Evolutionary conservation across 2,113 vertebrate genomes (phyloP).

Genomic region (Bettongia penicillata): DNA sequence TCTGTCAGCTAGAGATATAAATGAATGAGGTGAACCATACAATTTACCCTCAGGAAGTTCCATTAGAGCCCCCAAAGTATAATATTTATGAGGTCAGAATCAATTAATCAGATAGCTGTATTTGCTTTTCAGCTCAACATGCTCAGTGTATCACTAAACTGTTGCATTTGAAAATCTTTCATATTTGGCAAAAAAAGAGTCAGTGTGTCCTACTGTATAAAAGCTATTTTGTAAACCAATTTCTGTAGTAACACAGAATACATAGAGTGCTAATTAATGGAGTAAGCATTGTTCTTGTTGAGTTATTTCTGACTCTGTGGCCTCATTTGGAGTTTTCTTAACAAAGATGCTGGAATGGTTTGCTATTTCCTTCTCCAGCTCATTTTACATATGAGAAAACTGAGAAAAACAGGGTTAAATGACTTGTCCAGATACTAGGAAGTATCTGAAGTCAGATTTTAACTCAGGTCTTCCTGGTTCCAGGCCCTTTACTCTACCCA

Average conservation of each 20-base stretch:
- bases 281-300: not conserved
- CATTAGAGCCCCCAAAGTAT: constrained; percentile 89
- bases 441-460: not conserved
- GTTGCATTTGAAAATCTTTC: constrained; percentile 80
- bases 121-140: constrained; percentile 85
- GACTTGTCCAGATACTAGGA: too few relatives aligned
- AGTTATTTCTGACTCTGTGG: not conserved
- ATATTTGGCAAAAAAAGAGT: constrained; percentile 72
- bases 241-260: constrained; percentile 61
- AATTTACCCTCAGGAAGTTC: constrained; percentile 90
- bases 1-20: constrained; percentile 91
- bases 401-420: not conserved
- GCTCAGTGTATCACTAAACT: constrained; percentile 80
- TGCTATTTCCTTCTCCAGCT: not conserved
- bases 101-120: constrained; percentile 92
- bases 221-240: constrained; percentile 80
- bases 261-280: constrained; percentile 62
- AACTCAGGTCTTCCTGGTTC: not conserved
- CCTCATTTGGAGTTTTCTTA: not conserved
- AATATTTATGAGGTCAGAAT: constrained; percentile 92
- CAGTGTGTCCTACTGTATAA: constrained; percentile 67
- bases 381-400: not conserved
- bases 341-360: not conserved
- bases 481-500: not conserved
- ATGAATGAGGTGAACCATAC: constrained; percentile 90